A percentile compares a stretch with the other conserved stretches of the same genome.
These are phyloP conservation scores for Myotis davidii DNA, from an alignment of 2,113 vertebrate genomes.

Conservation along the genomic window DNA sequence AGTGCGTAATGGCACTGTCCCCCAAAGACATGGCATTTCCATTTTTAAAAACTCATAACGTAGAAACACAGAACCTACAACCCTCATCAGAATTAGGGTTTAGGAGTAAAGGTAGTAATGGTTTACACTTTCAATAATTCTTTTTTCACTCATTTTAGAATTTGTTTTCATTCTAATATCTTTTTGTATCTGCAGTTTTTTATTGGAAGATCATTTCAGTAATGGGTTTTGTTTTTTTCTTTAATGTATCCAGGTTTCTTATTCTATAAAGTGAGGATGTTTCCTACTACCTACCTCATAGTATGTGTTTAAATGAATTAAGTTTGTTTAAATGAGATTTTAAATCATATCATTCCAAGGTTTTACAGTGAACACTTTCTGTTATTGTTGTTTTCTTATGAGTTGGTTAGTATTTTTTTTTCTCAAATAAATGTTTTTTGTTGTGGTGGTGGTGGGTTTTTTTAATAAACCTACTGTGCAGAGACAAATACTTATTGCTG, in stretches of 20 bases:
- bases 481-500: not conserved
- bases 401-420: conserved; percentile 27
- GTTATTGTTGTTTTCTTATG: not conserved
- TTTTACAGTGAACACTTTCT: not conserved
- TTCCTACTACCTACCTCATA: not conserved
- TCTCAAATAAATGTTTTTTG: not conserved
- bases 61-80: not conserved
- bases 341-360: not conserved
- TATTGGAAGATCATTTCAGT: not conserved
- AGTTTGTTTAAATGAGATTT: not conserved
- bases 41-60: not conserved
- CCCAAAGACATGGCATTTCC: not conserved
- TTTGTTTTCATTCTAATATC: not conserved
- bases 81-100: not conserved
- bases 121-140: not conserved
- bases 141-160: not conserved
- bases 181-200: not conserved
- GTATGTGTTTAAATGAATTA: conserved; percentile 17
- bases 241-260: not conserved
- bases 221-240: not conserved
- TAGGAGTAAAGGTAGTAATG: not conserved
- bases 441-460: not conserved
- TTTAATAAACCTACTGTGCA: not conserved
- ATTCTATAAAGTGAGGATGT: not conserved
- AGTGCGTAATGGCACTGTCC: not conserved